Percentiles rank a stretch among this genome's conserved stretches.
These are phyloP conservation scores for Asteroscopus sphinx DNA, from an alignment of 2,888 invertebrate genomes.

Conservation along the genomic window DNA sequence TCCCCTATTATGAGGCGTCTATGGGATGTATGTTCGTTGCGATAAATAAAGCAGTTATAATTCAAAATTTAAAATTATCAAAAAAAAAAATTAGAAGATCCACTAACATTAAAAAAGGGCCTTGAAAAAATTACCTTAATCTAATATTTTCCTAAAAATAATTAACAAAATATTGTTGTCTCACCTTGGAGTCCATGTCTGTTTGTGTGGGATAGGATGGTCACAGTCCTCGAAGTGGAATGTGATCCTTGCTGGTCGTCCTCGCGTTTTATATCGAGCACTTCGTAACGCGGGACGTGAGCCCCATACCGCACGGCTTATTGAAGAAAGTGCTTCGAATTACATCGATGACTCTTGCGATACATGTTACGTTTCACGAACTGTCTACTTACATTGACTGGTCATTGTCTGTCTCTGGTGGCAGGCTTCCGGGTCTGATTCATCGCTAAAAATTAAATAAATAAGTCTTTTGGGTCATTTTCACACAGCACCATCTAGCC, in stretches of 20 bases:
- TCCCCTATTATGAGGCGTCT: too few species aligned
- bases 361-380: conserved; percentile 71
- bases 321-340: conserved; percentile 84
- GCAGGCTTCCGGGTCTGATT: conserved; percentile 54
- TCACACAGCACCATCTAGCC: too few species aligned
- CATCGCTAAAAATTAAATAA: conserved; percentile 26
- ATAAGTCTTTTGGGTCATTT: too few species aligned
- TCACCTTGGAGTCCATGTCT: conserved; percentile 88
- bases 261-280: conserved; percentile 81
- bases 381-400: conserved; percentile 59
- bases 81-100: too few species aligned
- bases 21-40: too few species aligned
- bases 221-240: conserved; percentile 80
- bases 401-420: too few species aligned
- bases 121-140: too few species aligned
- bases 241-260: conserved; percentile 71
- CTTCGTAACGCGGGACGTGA: conserved; percentile 85
- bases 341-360: conserved; percentile 70
- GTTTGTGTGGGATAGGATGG: conserved; percentile 76
- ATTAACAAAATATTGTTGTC: conserved; percentile 33
- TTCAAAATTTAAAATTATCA: too few species aligned
- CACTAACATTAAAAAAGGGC: too few species aligned
- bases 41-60: too few species aligned
- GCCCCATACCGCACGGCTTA: conserved; percentile 79
- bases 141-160: too few species aligned